phyloP scores from a whole-genome alignment of 1,140 invertebrate genomes.

The Andricus grossulariae region DNA sequence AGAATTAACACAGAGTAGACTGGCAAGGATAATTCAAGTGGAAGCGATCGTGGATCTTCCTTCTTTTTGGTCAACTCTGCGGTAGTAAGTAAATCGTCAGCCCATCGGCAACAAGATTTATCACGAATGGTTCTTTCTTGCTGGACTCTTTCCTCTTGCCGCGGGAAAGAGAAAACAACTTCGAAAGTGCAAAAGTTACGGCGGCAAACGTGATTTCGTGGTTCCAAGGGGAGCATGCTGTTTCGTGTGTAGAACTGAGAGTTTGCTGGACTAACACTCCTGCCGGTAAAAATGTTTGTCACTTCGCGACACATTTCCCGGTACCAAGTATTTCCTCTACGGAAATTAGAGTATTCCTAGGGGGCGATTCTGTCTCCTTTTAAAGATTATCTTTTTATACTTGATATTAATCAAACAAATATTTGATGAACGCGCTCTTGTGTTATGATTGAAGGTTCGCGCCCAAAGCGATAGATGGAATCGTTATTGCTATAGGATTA shows the following conservation, averaged over 20 bases:
- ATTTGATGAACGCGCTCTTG: not conserved
- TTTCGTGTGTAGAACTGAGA: constrained; percentile 40
- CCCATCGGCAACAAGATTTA: constrained; percentile 55
- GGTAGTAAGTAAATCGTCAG: constrained; percentile 58
- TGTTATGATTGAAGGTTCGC: not conserved
- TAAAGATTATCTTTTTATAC: not conserved
- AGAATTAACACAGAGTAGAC: not conserved
- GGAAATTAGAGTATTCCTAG: constrained; percentile 7
- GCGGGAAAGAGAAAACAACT: constrained; percentile 45
- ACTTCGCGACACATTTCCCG: constrained; percentile 8
- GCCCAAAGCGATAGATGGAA: not conserved
- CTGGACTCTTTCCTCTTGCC: constrained; percentile 6
- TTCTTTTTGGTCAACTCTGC: constrained; percentile 47
- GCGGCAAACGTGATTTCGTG: constrained; percentile 61
- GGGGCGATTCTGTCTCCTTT: not conserved
- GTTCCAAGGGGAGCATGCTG: constrained; percentile 50
- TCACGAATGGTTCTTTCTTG: constrained; percentile 50
- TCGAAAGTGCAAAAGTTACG: constrained; percentile 59
- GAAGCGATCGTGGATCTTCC: constrained; percentile 57
- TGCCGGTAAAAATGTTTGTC: constrained; percentile 27
- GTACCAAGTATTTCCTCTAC: constrained; percentile 5
- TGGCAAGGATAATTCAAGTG: constrained; percentile 37
- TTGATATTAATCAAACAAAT: not conserved
- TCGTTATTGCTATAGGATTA: constrained; percentile 8
- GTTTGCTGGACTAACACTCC: constrained; percentile 21